Conservation (phyloP, 2,113 vertebrate genomes). For the Rana temporaria region DNA sequence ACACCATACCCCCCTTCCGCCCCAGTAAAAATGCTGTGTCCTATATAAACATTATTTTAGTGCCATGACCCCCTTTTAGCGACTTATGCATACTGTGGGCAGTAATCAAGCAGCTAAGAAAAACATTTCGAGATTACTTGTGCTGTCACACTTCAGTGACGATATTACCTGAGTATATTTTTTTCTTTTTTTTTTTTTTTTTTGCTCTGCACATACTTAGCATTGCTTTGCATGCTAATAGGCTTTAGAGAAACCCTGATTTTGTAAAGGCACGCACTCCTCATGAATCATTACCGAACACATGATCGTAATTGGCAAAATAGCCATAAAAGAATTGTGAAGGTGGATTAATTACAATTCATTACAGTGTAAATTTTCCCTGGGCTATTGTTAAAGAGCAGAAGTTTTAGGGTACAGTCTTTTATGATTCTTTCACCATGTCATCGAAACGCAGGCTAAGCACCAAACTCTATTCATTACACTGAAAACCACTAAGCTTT, state of each 20-base stretch:
- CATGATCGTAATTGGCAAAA: conserved; percentile 83
- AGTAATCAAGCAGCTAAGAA: too few species aligned
- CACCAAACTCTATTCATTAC: conserved; percentile 84
- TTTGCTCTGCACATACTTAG: conserved; percentile 56
- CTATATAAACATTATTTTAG: too few species aligned
- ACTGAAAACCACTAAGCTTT: conserved; percentile 81
- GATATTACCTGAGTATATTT: neutral
- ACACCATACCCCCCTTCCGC: too few species aligned
- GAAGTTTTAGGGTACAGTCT: conserved; percentile 82
- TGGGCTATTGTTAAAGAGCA: conserved; percentile 84
- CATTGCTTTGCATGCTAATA: conserved; percentile 70
- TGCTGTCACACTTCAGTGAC: neutral
- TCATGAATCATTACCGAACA: conserved; percentile 83
- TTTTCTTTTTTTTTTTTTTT: neutral
- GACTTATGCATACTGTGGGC: too few species aligned
- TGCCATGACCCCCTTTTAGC: too few species aligned
- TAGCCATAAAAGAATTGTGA: conserved; percentile 81
- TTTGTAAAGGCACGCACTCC: conserved; percentile 78
- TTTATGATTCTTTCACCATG: conserved; percentile 85
- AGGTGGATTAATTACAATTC: conserved; percentile 87
- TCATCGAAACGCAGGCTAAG: conserved; percentile 84
- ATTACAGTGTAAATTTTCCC: conserved; percentile 81
- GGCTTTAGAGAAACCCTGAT: conserved; percentile 66
- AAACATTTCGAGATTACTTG: neutral
- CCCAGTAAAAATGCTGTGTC: too few species aligned